A percentile compares a stretch with the other conserved stretches of the same genome.
phyloP scores from a whole-genome alignment of 1,140 invertebrate genomes.

The Lordiphosa mommai region DNA sequence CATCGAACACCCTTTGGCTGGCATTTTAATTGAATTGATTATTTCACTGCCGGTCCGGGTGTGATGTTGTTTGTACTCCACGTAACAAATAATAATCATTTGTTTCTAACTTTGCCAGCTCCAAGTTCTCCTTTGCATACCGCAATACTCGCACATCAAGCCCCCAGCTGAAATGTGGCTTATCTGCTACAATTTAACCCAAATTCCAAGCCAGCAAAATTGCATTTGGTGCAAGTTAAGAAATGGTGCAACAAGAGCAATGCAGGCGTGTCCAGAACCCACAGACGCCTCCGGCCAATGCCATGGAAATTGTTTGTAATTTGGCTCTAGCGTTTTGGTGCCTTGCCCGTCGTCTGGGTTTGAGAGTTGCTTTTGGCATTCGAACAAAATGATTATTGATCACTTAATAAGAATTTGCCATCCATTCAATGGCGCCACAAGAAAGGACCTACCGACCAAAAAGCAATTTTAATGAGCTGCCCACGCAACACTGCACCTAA shows the following conservation, averaged over 20 bases:
- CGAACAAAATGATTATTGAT: conserved; percentile 76
- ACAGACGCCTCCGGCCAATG: conserved; percentile 43
- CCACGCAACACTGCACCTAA: conserved; percentile 65
- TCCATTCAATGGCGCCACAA: conserved; percentile 60
- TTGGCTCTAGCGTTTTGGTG: conserved; percentile 45
- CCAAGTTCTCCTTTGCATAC: conserved; percentile 29
- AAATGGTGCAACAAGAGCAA: conserved; percentile 61
- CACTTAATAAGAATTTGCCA: conserved; percentile 70
- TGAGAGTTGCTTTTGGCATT: conserved; percentile 67
- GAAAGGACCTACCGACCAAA: conserved; percentile 22
- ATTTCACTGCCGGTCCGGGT: conserved; percentile 64
- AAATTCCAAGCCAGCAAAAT: conserved; percentile 66
- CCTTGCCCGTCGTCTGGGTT: conserved; percentile 6
- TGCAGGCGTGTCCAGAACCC: conserved; percentile 37
- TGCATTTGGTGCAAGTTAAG: conserved; percentile 61
- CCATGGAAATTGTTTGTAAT: conserved; percentile 73
- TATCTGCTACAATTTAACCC: conserved; percentile 75
- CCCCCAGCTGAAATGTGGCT: conserved; percentile 59
- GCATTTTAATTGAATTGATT: conserved; percentile 78
- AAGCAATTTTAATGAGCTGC: conserved; percentile 71
- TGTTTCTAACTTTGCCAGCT: conserved; percentile 20
- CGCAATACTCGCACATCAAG: conserved; percentile 11
- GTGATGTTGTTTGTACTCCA: conserved; percentile 63
- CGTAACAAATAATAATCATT: conserved; percentile 55
- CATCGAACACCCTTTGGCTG: conserved; percentile 49